Percentiles rank a stretch among this genome's conserved stretches.
Conservation (phyloP, 2,888 invertebrate species). For the Pseudococcus jackbeardsleyi region DNA sequence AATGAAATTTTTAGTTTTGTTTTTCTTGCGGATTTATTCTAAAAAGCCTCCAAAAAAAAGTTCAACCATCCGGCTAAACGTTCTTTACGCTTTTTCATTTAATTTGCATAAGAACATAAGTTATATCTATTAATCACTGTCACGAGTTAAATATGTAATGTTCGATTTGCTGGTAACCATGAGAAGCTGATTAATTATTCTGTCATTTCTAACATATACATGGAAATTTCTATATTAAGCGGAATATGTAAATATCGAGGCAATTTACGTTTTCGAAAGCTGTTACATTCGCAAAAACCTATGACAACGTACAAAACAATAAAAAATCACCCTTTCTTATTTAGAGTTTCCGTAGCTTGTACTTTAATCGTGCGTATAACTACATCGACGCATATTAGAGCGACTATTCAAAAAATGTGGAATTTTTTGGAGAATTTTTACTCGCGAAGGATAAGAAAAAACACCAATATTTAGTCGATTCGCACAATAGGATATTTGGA, state of each 20-base stretch:
- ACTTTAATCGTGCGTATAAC: background rate
- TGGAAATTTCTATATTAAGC: constrained; percentile 24
- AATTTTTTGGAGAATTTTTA: background rate
- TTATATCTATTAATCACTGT: constrained; percentile 52
- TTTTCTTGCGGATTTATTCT: constrained; percentile 33
- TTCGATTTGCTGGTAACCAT: constrained; percentile 51
- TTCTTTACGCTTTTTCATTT: constrained; percentile 42
- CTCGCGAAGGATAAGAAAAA: background rate
- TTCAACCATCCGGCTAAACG: constrained; percentile 1
- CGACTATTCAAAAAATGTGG: background rate
- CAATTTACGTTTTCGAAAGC: constrained; percentile 33
- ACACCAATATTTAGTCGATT: too few species aligned
- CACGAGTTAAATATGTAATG: constrained; percentile 37
- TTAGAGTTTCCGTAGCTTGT: background rate
- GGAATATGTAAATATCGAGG: constrained; percentile 46
- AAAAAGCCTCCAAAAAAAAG: background rate
- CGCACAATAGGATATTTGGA: too few species aligned
- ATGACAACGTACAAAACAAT: background rate
- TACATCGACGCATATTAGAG: background rate
- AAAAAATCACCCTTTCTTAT: constrained; percentile 8
- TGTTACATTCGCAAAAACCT: constrained; percentile 28
- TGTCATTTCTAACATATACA: constrained; percentile 37
- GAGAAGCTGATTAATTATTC: constrained; percentile 52
- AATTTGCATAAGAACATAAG: constrained; percentile 53
- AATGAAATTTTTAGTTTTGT: constrained; percentile 40